A percentile compares a stretch with the other conserved stretches of the same genome.
Evolutionary conservation across 2,797 vertebrate species (phyloP).

Genomic region (Gobio occitaniae): DNA sequence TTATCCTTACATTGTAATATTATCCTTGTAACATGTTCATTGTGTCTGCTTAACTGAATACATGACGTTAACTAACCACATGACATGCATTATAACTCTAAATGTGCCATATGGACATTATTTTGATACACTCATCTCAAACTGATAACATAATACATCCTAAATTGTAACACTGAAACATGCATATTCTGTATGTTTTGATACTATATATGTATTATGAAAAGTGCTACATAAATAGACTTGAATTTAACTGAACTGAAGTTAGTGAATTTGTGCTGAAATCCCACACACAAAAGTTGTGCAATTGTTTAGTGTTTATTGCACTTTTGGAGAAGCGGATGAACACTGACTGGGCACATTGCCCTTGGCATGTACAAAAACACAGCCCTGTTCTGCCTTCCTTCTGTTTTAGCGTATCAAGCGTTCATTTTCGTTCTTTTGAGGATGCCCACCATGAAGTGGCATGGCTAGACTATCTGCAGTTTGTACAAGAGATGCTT

Average conservation of each 20-base stretch:
- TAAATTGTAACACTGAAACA: not conserved
- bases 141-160: not conserved
- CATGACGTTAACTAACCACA: not conserved
- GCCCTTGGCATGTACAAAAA: conserved; percentile 64
- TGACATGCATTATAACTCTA: not conserved
- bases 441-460: conserved; percentile 55
- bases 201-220: not conserved
- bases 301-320: not conserved
- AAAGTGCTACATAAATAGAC: not conserved
- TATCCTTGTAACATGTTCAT: not conserved
- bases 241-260: not conserved
- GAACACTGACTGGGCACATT: conserved; percentile 15
- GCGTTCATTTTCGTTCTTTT: conserved; percentile 56
- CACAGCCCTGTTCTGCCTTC: conserved; percentile 11
- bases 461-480: conserved; percentile 57
- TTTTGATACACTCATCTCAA: not conserved
- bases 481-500: conserved; percentile 61
- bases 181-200: not conserved
- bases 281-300: not conserved
- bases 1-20: not conserved
- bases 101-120: not conserved
- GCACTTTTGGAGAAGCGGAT: conserved; percentile 24
- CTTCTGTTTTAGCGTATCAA: conserved; percentile 11
- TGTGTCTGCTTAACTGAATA: not conserved
- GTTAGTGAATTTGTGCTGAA: not conserved